Percentiles rank a stretch among this genome's conserved stretches.
Conservation (phyloP, 2,113 vertebrate genomes). For the Oostethus manadensis region DNA sequence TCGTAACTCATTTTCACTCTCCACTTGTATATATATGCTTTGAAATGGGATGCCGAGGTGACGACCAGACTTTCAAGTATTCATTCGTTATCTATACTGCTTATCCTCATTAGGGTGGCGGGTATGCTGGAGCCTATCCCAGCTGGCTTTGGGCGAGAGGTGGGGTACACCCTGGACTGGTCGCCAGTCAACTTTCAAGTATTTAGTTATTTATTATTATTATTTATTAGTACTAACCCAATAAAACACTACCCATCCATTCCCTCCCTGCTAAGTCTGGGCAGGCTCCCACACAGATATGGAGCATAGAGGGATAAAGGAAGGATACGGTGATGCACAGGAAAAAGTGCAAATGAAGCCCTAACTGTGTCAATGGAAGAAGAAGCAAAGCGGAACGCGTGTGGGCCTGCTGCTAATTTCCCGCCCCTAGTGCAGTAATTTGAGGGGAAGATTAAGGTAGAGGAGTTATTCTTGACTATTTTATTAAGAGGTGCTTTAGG, state of each 20-base stretch:
- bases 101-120: no score
- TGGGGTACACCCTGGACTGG: no score
- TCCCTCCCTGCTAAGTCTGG: conserved; percentile 46
- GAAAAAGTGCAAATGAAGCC: conserved; percentile 27
- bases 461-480: conserved; percentile 79
- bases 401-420: conserved; percentile 74
- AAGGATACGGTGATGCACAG: conserved; percentile 12
- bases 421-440: conserved; percentile 73
- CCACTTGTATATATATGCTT: no score
- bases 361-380: conserved; percentile 35
- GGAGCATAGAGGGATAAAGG: conserved; percentile 15
- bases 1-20: no score
- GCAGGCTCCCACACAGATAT: conserved; percentile 33
- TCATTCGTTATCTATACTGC: no score
- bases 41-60: no score
- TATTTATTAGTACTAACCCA: conserved; percentile 65
- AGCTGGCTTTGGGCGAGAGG: no score
- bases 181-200: no score
- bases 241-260: conserved; percentile 48
- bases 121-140: no score
- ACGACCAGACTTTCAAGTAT: no score
- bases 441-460: conserved; percentile 76
- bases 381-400: conserved; percentile 25
- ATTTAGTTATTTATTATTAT: no score
- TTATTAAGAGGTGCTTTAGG: conserved; percentile 78